Percentiles rank a stretch among this genome's conserved stretches.
These are phyloP conservation scores for Collichthys lucidus DNA, from an alignment of 2,113 vertebrate genomes.

Conservation along the genomic window DNA sequence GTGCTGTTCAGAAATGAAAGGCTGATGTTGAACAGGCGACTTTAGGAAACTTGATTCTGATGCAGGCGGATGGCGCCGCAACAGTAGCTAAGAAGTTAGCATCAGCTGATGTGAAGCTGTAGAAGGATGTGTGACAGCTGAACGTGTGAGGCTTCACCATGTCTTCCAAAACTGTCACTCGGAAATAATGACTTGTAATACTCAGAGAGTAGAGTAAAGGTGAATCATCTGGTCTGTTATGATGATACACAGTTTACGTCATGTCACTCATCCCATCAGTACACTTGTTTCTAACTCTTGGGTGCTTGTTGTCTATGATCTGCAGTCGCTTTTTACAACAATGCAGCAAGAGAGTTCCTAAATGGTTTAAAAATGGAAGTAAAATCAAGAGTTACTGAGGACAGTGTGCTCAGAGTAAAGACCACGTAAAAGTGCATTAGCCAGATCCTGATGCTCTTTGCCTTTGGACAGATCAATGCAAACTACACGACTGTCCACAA, in stretches of 20 bases:
- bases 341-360: background rate
- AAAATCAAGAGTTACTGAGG: background rate
- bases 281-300: background rate
- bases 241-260: background rate
- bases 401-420: background rate
- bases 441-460: conserved; percentile 9
- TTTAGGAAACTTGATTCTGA: too few species aligned
- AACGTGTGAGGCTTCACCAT: too few species aligned
- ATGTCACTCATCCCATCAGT: background rate
- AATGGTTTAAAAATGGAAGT: background rate
- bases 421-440: conserved; percentile 18
- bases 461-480: conserved; percentile 41
- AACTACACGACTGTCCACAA: conserved; percentile 10
- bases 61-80: too few species aligned
- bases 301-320: background rate
- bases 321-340: background rate
- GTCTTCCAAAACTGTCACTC: too few species aligned
- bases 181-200: too few species aligned
- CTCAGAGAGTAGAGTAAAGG: background rate
- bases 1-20: background rate
- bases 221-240: background rate
- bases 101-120: too few species aligned
- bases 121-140: too few species aligned
- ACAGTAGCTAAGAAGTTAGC: too few species aligned
- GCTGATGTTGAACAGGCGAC: background rate